These are phyloP conservation scores for Gerosis bhagava DNA, from an alignment of 2,888 invertebrate genomes.

Conservation along the genomic window DNA sequence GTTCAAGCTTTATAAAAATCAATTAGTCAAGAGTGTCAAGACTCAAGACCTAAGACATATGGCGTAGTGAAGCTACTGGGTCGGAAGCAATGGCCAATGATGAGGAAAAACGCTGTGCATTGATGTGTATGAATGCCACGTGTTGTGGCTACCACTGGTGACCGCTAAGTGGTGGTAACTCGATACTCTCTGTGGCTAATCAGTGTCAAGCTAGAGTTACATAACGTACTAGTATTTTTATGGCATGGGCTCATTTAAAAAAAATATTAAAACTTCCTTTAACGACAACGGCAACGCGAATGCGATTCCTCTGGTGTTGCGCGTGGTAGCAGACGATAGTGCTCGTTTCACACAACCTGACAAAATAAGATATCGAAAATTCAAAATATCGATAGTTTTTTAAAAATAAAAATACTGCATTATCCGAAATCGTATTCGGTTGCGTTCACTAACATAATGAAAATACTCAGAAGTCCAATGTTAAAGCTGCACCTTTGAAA, in stretches of 20 bases:
- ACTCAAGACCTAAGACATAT: constrained; percentile 45
- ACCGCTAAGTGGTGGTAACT: constrained; percentile 29
- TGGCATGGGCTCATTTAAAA: too few relatives aligned
- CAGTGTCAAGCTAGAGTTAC: constrained; percentile 16
- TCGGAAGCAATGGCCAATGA: constrained; percentile 55
- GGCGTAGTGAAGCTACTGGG: constrained; percentile 50
- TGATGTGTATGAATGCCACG: constrained; percentile 62
- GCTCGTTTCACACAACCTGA: too few relatives aligned
- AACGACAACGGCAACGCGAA: too few relatives aligned
- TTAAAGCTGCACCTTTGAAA: constrained; percentile 51
- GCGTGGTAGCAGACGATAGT: too few relatives aligned
- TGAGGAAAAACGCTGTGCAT: constrained; percentile 61
- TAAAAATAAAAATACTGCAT: too few relatives aligned
- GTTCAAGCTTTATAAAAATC: too few relatives aligned
- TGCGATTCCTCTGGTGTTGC: too few relatives aligned
- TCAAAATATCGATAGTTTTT: too few relatives aligned
- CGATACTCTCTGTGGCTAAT: constrained; percentile 28
- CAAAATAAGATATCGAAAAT: too few relatives aligned
- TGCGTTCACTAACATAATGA: constrained; percentile 19
- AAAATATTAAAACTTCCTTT: too few relatives aligned
- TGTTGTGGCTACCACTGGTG: constrained; percentile 49
- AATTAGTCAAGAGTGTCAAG: constrained; percentile 23
- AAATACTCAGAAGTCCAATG: constrained; percentile 46
- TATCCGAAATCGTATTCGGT: too few relatives aligned
- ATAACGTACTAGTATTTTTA: constrained; percentile 11